phyloP scores from a whole-genome alignment of 2,113 vertebrate species.

The Vulpes vulpes region DNA sequence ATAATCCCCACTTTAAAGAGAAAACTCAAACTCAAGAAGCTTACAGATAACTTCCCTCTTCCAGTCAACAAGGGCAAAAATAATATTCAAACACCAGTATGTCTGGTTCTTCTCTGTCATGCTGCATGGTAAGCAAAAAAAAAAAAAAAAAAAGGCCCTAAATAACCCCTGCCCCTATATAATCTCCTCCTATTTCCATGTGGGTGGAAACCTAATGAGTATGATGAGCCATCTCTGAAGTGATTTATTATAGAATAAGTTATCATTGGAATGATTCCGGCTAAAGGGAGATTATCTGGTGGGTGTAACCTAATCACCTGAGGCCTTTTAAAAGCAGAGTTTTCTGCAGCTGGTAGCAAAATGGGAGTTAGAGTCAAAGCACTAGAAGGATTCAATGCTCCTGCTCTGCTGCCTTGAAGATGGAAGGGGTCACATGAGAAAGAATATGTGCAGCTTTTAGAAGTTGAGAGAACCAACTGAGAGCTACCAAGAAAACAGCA shows the following conservation, averaged over 20 bases:
- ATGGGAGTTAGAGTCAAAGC: not conserved
- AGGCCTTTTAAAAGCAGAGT: conserved; percentile 23
- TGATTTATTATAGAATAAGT: not conserved
- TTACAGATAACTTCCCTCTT: conserved; percentile 28
- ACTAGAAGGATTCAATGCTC: not conserved
- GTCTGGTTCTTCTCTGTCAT: not conserved
- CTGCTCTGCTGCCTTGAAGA: not conserved
- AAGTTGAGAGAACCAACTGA: not conserved
- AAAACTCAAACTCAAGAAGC: conserved; percentile 40
- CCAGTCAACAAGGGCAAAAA: conserved; percentile 31
- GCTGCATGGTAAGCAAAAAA: not conserved
- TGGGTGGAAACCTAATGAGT: not conserved
- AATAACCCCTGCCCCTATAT: not conserved
- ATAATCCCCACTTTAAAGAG: conserved; percentile 41
- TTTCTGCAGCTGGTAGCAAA: conserved; percentile 49
- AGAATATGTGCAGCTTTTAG: not conserved
- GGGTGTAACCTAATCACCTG: not conserved
- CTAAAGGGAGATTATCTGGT: conserved; percentile 36
- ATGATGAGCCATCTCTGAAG: not conserved
- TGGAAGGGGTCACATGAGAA: not conserved
- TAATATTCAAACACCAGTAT: conserved; percentile 44
- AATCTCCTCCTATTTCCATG: not conserved
- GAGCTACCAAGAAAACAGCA: not conserved
- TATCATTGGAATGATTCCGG: not conserved
- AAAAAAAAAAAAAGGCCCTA: not conserved